Evolutionary conservation across 2,113 vertebrate genomes (phyloP), one percentile per base, ranked within the genome.

Genomic region (Blennius ocellaris): DNA sequence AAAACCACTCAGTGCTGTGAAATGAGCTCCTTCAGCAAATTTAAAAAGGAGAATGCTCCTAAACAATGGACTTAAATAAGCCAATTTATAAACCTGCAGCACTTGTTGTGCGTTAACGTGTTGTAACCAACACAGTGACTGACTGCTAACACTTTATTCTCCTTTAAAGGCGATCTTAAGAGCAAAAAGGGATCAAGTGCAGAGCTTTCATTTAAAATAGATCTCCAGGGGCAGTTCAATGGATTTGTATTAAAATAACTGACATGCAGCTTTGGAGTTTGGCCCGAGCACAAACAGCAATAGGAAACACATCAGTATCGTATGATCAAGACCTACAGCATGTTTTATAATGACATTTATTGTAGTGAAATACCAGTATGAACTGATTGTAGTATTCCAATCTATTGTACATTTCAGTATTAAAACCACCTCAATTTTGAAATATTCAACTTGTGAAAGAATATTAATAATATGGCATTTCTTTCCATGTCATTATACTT

Each of bases 221-320:
- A 41, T 58, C 41, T 44, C 14, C 9, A 68, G 64, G 60, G 70
- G 49, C 36, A 75, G 55, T 57, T 69, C 7, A 56, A 21, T 49
- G 16, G 52, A 21, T 48, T 17, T 48, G 43, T 14, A 66, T 51
- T 30, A 64, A 56, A 59, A 55, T 67, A 6, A 59, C 7, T 21
- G 0, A 10, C 61, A 50, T 68, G 61, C 73, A 62, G 6, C 43
- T 8, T 11, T 62, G 21, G 36, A 37, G 53, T 76, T 72, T 49
- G 49, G 12, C 60, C 38, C 47, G 47, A 59, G 56, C 61, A 51
- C 7, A 64, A 72, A 17, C 49, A 67, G 2, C 37, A 65, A 45
- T 9, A n/a, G 10, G 30, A 37, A 5, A 10, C 11, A 21, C 1
- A 43, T 12, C 21, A 38, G 16, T 15, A n/a, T 5, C 3, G 1